phyloP scores from a whole-genome alignment of 2,113 vertebrate genomes.

The Hipposideros armiger region DNA sequence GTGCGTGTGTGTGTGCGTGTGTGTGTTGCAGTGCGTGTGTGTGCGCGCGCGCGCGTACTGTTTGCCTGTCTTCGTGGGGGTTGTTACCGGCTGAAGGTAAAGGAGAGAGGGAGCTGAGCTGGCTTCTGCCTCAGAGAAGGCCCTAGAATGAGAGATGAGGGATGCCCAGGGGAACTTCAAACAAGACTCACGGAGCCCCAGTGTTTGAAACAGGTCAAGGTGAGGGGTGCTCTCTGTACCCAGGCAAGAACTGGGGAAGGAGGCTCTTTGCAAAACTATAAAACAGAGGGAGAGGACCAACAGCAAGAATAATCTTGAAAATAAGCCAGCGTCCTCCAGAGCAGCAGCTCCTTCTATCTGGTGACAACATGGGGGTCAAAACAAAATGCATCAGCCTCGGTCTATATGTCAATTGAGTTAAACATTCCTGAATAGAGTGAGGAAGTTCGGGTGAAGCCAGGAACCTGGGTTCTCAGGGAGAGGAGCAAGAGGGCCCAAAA shows the following conservation, averaged over 20 bases:
- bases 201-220: neutral
- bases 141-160: neutral
- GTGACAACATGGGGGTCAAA: neutral
- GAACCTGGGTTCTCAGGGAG: no score
- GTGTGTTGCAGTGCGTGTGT: no score
- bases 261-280: neutral
- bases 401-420: neutral
- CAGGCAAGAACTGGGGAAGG: neutral
- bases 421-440: neutral
- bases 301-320: neutral
- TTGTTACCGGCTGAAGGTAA: neutral
- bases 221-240: rapidly evolving
- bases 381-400: neutral
- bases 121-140: neutral
- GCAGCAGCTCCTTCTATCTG: neutral
- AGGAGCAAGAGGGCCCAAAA: neutral
- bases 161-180: neutral
- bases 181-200: neutral
- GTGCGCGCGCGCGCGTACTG: rapidly evolving
- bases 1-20: neutral
- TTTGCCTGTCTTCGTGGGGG: neutral
- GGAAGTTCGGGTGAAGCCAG: neutral
- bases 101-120: neutral
- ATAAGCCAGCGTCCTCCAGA: rapidly evolving
- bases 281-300: neutral